phyloP scores from a whole-genome alignment of 2,888 invertebrate genomes.

The Teinopalpus imperialis region DNA sequence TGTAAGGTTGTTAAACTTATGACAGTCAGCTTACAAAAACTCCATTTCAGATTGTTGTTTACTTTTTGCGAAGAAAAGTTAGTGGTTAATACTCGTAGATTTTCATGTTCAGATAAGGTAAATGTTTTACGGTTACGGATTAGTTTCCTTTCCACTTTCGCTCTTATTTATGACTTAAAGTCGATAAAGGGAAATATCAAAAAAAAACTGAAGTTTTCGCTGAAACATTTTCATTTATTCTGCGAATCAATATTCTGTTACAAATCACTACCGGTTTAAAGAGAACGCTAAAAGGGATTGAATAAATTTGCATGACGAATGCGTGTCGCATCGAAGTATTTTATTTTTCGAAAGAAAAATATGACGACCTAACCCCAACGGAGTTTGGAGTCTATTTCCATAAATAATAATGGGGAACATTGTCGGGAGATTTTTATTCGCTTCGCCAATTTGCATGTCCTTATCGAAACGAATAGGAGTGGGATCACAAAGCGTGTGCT shows the following conservation, averaged over 20 bases:
- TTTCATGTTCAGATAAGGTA: no score
- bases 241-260: conserved; percentile 69
- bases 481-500: conserved; percentile 17
- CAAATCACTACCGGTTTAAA: conserved; percentile 45
- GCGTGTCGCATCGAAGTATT: conserved; percentile 15
- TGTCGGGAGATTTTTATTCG: conserved; percentile 25
- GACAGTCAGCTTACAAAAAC: no score
- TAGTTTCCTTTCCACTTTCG: no score
- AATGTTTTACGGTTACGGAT: no score
- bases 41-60: no score
- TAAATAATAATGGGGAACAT: conserved; percentile 23
- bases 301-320: conserved; percentile 23
- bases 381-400: conserved; percentile 19
- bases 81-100: no score
- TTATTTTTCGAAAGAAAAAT: conserved; percentile 22
- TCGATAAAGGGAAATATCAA: no score
- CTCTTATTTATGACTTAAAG: no score
- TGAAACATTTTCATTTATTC: conserved; percentile 50
- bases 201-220: no score
- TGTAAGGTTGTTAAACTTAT: no score
- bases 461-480: conserved; percentile 15
- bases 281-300: conserved; percentile 20
- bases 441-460: conserved; percentile 22
- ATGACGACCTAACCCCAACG: conserved; percentile 8
- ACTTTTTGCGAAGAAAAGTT: no score